These are phyloP conservation scores for Merops nubicus DNA, from an alignment of 2,113 vertebrate species.

Conservation along the genomic window DNA sequence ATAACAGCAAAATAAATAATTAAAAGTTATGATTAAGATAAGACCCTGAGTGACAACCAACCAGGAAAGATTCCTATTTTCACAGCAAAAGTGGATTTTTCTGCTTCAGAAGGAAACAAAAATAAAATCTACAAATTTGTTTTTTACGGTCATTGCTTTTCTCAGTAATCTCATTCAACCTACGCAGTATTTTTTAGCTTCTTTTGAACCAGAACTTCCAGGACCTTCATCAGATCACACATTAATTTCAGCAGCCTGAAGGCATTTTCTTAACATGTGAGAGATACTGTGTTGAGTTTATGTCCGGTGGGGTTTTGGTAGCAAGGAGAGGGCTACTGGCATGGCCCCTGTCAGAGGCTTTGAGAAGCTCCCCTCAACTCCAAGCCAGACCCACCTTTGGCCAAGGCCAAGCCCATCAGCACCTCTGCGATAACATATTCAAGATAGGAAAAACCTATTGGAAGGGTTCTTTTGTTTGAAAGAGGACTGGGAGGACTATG, in stretches of 20 bases:
- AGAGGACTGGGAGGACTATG: too few species aligned
- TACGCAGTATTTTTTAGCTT: accelerated
- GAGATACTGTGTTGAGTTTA: not conserved
- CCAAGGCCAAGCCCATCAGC: too few species aligned
- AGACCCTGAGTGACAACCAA: not conserved
- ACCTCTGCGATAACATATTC: not conserved
- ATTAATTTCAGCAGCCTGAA: not conserved
- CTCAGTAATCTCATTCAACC: not conserved
- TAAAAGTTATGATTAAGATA: not conserved
- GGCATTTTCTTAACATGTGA: not conserved
- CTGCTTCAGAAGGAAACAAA: not conserved
- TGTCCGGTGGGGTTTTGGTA: too few species aligned
- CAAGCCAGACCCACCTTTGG: too few species aligned
- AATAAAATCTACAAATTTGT: not conserved
- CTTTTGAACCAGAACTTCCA: not conserved
- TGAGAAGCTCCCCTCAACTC: too few species aligned
- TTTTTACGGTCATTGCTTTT: not conserved
- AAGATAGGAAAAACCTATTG: not conserved
- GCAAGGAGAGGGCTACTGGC: too few species aligned
- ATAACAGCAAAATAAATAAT: not conserved
- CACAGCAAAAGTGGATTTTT: not conserved
- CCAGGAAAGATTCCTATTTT: not conserved
- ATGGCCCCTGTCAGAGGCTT: too few species aligned
- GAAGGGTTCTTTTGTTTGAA: not conserved
- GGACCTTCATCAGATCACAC: not conserved